A percentile compares a stretch with the other conserved stretches of the same genome.
Evolutionary conservation across 2,888 invertebrate genomes (phyloP).

Genomic region (Leptinotarsa haldemani): DNA sequence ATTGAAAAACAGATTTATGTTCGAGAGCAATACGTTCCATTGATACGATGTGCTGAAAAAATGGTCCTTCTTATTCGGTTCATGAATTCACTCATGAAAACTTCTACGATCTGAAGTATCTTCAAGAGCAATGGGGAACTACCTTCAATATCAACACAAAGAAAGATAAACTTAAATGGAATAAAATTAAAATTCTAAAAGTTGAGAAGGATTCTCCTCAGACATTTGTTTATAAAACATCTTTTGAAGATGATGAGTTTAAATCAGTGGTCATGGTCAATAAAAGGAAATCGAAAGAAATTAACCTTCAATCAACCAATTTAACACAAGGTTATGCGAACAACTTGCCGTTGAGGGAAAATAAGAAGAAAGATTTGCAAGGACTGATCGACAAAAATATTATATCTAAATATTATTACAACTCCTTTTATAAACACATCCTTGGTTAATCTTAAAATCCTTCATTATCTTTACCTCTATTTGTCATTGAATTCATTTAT

Average conservation of each 20-base stretch:
- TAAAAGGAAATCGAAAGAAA: conserved; percentile 8
- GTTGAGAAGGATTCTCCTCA: conserved; percentile 9
- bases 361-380: conserved; percentile 8
- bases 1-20: background rate
- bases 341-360: conserved; percentile 1
- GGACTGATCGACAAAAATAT: background rate
- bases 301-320: background rate
- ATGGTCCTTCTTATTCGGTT: background rate
- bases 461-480: background rate
- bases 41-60: background rate
- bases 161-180: conserved; percentile 11
- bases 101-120: background rate
- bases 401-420: background rate
- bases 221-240: conserved; percentile 16
- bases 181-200: conserved; percentile 11
- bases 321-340: conserved; percentile 3
- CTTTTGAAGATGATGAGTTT: conserved; percentile 10
- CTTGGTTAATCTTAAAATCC: background rate
- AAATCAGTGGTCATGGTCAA: conserved; percentile 7
- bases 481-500: background rate
- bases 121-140: conserved; percentile 48
- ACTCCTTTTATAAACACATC: background rate
- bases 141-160: conserved; percentile 2
- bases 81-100: background rate
- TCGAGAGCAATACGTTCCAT: background rate